These are phyloP conservation scores for Macrophya annulata DNA, from an alignment of 2,888 invertebrate genomes.

Conservation along the genomic window DNA sequence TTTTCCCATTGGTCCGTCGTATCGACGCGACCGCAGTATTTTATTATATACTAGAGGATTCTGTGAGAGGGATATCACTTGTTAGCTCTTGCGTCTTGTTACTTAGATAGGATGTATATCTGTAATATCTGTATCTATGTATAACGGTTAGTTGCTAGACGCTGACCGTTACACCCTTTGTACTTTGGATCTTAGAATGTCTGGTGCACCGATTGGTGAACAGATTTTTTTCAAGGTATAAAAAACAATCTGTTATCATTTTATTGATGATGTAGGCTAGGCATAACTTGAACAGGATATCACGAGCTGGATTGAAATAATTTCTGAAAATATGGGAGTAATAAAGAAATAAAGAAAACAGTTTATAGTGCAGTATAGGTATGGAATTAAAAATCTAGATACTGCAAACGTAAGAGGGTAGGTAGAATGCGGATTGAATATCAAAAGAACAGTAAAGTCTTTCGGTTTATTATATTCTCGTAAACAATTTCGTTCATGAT, in stretches of 20 bases:
- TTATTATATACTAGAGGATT: slow-evolving; percentile 70
- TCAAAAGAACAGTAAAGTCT: slow-evolving; percentile 32
- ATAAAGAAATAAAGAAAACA: not conserved
- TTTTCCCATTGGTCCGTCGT: slow-evolving; percentile 75
- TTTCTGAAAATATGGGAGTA: not conserved
- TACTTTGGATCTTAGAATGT: not conserved
- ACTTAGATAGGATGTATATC: not conserved
- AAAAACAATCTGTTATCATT: too few species aligned
- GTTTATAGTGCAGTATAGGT: not conserved
- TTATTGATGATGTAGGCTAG: too few species aligned
- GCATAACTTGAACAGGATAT: too few species aligned
- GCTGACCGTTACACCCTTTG: not conserved
- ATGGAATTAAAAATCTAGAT: not conserved
- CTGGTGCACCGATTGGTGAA: not conserved
- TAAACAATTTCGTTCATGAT: slow-evolving; percentile 22
- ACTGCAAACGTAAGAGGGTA: not conserved
- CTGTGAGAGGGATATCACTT: not conserved
- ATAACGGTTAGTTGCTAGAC: not conserved
- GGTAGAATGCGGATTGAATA: slow-evolving; percentile 40
- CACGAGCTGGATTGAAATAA: too few species aligned
- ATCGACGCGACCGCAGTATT: slow-evolving; percentile 74
- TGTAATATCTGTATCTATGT: not conserved
- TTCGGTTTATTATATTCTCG: not conserved
- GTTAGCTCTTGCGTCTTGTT: not conserved
- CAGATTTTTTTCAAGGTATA: not conserved